Percentiles rank a stretch among this genome's conserved stretches.
phyloP scores from a whole-genome alignment of 2,888 invertebrate genomes.

The Macrophya annulata region DNA sequence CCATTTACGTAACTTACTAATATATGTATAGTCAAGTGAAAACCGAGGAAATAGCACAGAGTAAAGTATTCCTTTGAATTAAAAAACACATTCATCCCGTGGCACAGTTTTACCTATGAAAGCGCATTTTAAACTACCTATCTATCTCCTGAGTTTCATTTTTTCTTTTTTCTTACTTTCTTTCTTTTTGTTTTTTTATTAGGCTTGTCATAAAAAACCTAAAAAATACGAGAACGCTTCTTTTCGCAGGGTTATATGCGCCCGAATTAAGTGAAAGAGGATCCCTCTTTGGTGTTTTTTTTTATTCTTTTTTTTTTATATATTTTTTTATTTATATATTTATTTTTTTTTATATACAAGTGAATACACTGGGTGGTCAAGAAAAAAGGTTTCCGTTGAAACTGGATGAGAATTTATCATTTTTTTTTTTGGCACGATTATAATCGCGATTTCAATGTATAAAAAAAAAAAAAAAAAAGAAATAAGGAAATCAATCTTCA shows the following conservation, averaged over 20 bases:
- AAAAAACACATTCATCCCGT: constrained; percentile 38
- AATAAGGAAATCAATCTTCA: background rate
- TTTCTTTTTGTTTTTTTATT: no score
- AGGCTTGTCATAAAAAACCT: background rate
- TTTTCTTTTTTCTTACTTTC: no score
- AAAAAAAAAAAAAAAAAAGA: no score
- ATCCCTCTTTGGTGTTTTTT: background rate
- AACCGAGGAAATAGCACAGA: constrained; percentile 13
- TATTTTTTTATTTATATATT: background rate
- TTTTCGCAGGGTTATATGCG: background rate
- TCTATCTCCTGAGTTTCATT: background rate
- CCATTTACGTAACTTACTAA: background rate
- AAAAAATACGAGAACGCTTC: constrained; percentile 17
- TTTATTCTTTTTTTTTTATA: background rate
- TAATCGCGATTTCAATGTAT: background rate
- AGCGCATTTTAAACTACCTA: constrained; percentile 46
- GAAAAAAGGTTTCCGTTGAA: background rate
- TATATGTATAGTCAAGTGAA: no score
- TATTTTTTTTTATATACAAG: background rate
- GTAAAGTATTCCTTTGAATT: constrained; percentile 48
- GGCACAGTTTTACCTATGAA: constrained; percentile 49
- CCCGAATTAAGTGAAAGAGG: background rate
- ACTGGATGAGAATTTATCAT: background rate
- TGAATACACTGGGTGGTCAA: constrained; percentile 18
- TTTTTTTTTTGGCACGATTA: background rate